These are phyloP conservation scores for Tethea ocularis DNA, from an alignment of 2,888 invertebrate genomes.

Conservation along the genomic window DNA sequence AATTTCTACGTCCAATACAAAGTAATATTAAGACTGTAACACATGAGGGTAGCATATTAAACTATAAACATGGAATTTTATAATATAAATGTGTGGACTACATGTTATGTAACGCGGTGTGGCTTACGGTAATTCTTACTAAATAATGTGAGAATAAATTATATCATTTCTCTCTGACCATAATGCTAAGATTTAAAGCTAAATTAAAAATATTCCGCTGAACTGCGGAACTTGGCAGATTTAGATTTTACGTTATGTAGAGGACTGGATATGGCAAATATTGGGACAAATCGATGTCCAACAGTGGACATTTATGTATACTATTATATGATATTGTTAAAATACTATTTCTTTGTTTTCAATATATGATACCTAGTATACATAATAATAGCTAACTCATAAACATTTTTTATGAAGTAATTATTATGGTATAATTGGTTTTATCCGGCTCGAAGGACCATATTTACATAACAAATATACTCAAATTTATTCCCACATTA, in stretches of 20 bases:
- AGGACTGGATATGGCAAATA: no score
- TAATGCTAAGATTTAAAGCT: no score
- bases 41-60: neutral
- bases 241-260: no score
- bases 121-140: neutral
- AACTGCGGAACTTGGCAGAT: no score
- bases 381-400: no score
- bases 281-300: no score
- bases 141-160: neutral
- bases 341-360: neutral
- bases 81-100: neutral
- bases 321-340: no score
- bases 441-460: neutral
- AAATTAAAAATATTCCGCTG: no score
- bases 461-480: neutral
- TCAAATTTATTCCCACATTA: slow-evolving; percentile 1
- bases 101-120: neutral
- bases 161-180: no score
- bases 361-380: no score
- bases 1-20: neutral
- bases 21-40: neutral
- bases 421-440: neutral
- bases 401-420: no score
- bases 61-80: neutral
- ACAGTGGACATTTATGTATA: no score